Conservation (phyloP, 2,113 vertebrate genomes). For the Myodes glareolus region DNA sequence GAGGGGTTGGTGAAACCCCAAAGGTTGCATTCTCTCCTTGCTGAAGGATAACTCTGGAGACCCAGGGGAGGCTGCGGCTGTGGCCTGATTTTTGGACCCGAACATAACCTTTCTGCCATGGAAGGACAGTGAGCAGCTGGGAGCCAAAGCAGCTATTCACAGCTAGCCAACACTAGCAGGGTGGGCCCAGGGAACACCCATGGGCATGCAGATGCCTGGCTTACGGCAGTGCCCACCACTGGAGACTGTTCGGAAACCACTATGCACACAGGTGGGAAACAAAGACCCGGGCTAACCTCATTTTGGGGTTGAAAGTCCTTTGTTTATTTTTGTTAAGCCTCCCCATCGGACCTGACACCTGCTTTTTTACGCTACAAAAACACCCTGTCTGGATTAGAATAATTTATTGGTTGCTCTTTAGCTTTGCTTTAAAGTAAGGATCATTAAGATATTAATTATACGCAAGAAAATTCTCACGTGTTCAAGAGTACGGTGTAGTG, state of each 20-base stretch:
- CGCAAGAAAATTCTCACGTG: not conserved
- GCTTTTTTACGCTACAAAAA: not conserved
- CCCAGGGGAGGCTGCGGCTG: not conserved
- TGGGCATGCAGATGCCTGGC: not conserved
- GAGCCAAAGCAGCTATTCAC: not conserved
- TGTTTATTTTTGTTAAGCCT: not conserved
- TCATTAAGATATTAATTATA: not conserved
- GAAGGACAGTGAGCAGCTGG: not conserved
- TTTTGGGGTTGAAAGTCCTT: not conserved
- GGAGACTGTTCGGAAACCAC: not conserved
- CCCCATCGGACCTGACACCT: not conserved
- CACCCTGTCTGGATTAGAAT: not conserved
- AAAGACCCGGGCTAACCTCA: not conserved
- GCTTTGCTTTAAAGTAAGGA: not conserved
- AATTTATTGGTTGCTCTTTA: not conserved
- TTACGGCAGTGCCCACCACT: not conserved
- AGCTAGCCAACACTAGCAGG: not conserved
- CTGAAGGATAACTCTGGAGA: conserved; percentile 59
- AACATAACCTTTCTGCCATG: not conserved
- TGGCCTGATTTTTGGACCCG: not conserved
- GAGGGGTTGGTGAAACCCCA: conserved; percentile 31
- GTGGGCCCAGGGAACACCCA: not conserved
- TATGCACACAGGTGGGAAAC: rapidly evolving
- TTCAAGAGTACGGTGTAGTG: too few species aligned
- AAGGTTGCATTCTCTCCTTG: conserved; percentile 44